phyloP scores from a whole-genome alignment of 92 coral and sea anemone genomes.

The Zoanthus solanderi region DNA sequence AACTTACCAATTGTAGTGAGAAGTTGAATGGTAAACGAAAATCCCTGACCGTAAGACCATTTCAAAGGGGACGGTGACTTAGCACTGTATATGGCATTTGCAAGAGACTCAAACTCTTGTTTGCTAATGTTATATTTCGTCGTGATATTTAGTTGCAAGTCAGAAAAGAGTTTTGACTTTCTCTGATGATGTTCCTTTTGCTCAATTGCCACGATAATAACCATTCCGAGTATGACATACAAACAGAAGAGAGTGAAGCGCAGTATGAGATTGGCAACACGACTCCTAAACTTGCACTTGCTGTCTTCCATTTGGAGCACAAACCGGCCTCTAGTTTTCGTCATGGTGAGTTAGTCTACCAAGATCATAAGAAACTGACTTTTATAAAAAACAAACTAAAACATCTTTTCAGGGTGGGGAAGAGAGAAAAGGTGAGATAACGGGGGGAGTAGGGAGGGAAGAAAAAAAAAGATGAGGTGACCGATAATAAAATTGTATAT shows the following conservation, averaged over 20 bases:
- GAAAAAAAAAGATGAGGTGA: too few species aligned
- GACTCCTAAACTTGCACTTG: background rate
- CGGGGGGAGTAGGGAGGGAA: too few species aligned
- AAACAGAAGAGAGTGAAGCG: background rate
- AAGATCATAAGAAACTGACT: too few species aligned
- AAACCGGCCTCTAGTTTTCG: background rate
- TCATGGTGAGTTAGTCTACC: background rate
- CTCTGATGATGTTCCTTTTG: background rate
- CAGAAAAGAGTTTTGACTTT: background rate
- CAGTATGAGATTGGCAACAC: background rate
- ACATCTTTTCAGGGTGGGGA: too few species aligned
- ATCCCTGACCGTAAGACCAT: conserved; percentile 19
- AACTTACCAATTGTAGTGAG: conserved; percentile 30
- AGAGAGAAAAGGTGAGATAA: too few species aligned
- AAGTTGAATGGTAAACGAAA: conserved; percentile 22
- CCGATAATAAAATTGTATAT: too few species aligned
- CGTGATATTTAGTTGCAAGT: background rate
- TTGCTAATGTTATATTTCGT: background rate
- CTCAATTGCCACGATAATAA: conserved; percentile 30
- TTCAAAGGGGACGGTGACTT: conserved; percentile 9
- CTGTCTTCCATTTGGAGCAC: background rate
- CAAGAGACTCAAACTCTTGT: conserved; percentile 4
- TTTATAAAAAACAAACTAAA: too few species aligned
- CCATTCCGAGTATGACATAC: background rate
- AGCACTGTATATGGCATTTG: conserved; percentile 1